Evolutionary conservation across 2,797 vertebrate genomes (phyloP).

Genomic region (Perodicticus potto): DNA sequence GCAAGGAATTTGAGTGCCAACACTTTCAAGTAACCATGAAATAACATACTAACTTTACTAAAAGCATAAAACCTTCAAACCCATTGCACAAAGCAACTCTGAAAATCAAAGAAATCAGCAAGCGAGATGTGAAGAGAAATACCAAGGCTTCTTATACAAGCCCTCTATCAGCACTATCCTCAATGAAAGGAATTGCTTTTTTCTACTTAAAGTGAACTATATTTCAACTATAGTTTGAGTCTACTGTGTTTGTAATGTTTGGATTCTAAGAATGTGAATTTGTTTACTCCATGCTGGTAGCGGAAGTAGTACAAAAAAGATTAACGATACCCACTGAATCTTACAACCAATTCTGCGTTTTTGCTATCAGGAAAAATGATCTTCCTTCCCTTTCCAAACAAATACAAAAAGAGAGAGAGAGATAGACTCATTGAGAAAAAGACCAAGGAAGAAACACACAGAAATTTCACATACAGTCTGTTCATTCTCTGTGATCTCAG

Average conservation of each 20-base stretch:
- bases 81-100: slow-evolving; percentile 6
- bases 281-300: not conserved
- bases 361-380: slow-evolving; percentile 44
- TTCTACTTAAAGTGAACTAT: not conserved
- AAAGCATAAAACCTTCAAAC: slow-evolving; percentile 66
- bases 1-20: slow-evolving; percentile 55
- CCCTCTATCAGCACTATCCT: not conserved
- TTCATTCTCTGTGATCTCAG: slow-evolving; percentile 45
- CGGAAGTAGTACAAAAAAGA: not conserved
- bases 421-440: not conserved
- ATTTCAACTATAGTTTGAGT: not conserved
- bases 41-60: slow-evolving; percentile 62
- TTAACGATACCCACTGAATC: slow-evolving; percentile 12
- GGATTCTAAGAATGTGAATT: not conserved
- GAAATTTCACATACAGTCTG: not conserved
- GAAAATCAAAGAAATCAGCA: slow-evolving; percentile 46
- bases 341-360: not conserved
- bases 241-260: not conserved
- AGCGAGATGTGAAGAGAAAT: not conserved
- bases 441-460: slow-evolving; percentile 3
- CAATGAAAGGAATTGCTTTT: not conserved
- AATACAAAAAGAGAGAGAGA: not conserved
- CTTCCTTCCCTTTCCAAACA: not conserved
- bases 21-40: slow-evolving; percentile 73
- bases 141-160: not conserved